Evolutionary conservation across 2,113 vertebrate species (phyloP), one percentile per base, ranked within the genome.

Genomic region (Hemichromis elongatus): DNA sequence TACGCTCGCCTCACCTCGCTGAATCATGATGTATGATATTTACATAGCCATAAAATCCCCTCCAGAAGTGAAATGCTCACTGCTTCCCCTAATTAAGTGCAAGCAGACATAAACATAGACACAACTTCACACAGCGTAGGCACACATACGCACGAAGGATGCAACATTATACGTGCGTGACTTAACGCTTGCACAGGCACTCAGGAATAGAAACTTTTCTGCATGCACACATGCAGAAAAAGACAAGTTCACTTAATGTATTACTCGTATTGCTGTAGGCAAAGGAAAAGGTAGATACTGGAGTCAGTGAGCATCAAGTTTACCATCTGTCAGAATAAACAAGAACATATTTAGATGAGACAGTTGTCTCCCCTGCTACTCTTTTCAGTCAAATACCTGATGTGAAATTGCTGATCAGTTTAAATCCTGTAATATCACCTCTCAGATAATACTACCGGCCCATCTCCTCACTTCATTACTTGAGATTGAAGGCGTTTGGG

Each of bases 21-120:
- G 92, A 93, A 90, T 94, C 93, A 90, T 92, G 92, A 92, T 92
- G 90, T 84, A 94, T 91, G 90, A 92, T 93, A 93, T 94, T 94
- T 94, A 91, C 86, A 86, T 79, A 90, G 89, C 80, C 83, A 84
- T 82, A 84, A 93, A 93, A 91, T 93, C 90, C 93, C 92, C 91
- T 83, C 86, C 86, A 90, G 91, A 92, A 77, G 80, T 66, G 85
- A 77, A 78, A 89, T 86, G 88, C 92, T 90, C 83, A 45, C 82
- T 90, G 89, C 92, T 90, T 85, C 82, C 73, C 26, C 86, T 91
- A 94, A 95, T 94, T 94, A 94, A 88, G 87, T 89, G 78, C 86
- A 87, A 88, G 83, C 80, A 87, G 75, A 89, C 83, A 88, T 61
- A 92, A 86, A 92, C 83, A 90, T 37, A 85, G 81, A 85, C 73